Evolutionary conservation across 2,888 invertebrate species (phyloP).

Genomic region (Drosophila pegasa): DNA sequence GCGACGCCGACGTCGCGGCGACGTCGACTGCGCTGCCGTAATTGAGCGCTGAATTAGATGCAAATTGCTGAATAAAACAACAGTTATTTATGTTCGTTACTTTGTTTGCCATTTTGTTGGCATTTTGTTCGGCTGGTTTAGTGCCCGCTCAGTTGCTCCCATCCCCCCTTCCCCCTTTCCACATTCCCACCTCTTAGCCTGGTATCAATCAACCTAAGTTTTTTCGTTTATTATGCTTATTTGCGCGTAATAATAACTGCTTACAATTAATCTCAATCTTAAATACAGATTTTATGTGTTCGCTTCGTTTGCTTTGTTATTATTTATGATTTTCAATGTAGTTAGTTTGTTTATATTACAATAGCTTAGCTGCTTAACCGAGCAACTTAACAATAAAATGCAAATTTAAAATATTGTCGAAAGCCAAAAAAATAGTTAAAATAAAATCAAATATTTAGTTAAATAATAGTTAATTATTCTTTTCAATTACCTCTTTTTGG

Average conservation of each 20-base stretch:
- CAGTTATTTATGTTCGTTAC: conserved; percentile 72
- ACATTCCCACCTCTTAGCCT: no score
- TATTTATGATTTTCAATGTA: conserved; percentile 40
- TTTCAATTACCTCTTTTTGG: background rate
- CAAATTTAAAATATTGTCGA: background rate
- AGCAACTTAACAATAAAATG: conserved; percentile 8
- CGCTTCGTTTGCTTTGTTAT: conserved; percentile 11
- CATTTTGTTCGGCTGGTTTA: conserved; percentile 31
- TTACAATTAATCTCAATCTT: conserved; percentile 70
- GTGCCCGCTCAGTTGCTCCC: background rate
- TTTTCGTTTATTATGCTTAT: conserved; percentile 54
- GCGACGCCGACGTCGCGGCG: conserved; percentile 19
- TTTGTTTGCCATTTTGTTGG: conserved; percentile 49
- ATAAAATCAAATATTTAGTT: no score
- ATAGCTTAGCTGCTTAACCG: conserved; percentile 53
- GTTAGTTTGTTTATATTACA: conserved; percentile 60
- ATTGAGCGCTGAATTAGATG: conserved; percentile 75
- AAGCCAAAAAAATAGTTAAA: no score
- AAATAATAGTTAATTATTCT: background rate
- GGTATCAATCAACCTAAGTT: conserved; percentile 57
- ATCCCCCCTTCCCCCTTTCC: no score
- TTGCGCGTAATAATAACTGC: conserved; percentile 71
- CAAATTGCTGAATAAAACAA: conserved; percentile 74
- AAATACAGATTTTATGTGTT: conserved; percentile 47
- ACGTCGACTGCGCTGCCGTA: conserved; percentile 49